Percentiles rank a stretch among this genome's conserved stretches.
Conservation (phyloP, 2,797 vertebrate genomes). For the Thalassophryne amazonica region DNA sequence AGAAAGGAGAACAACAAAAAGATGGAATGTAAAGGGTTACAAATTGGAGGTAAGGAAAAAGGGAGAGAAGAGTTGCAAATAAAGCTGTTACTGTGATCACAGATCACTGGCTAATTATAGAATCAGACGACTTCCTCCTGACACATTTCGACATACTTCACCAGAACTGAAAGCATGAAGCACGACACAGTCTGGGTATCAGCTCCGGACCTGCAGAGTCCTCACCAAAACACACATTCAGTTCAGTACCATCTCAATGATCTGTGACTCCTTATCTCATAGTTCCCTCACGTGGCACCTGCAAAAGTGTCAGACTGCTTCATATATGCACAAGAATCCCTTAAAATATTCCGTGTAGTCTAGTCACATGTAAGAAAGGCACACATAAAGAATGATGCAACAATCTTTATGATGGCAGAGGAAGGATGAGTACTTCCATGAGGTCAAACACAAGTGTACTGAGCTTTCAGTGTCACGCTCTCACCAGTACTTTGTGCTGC, state of each 20-base stretch:
- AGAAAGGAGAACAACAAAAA: background rate
- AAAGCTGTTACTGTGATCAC: constrained; percentile 44
- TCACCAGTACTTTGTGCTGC: constrained; percentile 92
- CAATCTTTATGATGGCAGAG: background rate
- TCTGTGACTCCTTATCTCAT: too few species aligned
- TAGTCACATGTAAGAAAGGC: background rate
- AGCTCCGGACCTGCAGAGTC: constrained; percentile 7
- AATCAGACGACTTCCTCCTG: constrained; percentile 25
- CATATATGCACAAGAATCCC: background rate
- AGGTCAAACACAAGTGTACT: constrained; percentile 98
- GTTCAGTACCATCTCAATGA: background rate
- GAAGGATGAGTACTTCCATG: constrained; percentile 77
- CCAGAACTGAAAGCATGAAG: constrained; percentile 15
- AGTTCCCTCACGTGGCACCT: constrained; percentile 1
- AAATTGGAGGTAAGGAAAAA: constrained; percentile 24
- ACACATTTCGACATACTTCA: constrained; percentile 31
- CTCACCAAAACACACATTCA: background rate
- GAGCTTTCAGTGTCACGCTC: constrained; percentile 91
- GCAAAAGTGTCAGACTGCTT: constrained; percentile 7
- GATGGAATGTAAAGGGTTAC: constrained; percentile 14
- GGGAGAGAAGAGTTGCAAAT: constrained; percentile 34
- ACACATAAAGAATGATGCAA: background rate
- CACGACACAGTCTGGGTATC: background rate
- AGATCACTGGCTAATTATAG: constrained; percentile 35
- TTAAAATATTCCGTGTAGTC: background rate